A percentile compares a stretch with the other conserved stretches of the same genome.
These are phyloP conservation scores for Cepphus grylle DNA, from an alignment of 2,113 vertebrate species.

Conservation along the genomic window DNA sequence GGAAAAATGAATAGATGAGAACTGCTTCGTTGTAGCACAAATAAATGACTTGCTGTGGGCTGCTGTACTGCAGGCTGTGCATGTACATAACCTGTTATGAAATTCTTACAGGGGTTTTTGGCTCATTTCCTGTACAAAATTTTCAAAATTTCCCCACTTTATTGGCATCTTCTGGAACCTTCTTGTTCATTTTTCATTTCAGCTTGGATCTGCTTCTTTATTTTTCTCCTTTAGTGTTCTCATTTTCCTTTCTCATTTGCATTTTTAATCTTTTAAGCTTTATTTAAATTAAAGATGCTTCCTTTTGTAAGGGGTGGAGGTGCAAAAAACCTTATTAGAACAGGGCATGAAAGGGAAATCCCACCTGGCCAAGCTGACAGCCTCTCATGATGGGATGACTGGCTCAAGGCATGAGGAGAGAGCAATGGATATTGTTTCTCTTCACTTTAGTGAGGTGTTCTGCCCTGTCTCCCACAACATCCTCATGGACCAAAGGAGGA, in stretches of 20 bases:
- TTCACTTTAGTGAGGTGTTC: not conserved
- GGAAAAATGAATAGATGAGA: not conserved
- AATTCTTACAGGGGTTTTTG: not conserved
- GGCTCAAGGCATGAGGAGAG: not conserved
- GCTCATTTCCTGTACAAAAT: not conserved
- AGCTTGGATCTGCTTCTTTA: not conserved
- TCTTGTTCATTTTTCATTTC: not conserved
- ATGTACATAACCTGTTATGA: not conserved
- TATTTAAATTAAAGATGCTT: not conserved
- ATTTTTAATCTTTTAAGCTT: not conserved
- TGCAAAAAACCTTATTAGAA: not conserved
- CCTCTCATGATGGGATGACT: not conserved
- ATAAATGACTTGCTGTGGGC: not conserved
- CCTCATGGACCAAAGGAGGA: not conserved
- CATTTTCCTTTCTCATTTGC: not conserved
- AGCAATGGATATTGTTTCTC: not conserved
- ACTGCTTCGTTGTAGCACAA: not conserved
- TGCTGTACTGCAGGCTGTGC: not conserved
- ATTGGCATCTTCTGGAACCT: not conserved
- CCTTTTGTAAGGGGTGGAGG: not conserved
- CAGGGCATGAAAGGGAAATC: not conserved
- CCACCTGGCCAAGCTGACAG: not conserved
- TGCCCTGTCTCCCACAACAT: not conserved
- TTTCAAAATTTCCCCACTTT: not conserved
- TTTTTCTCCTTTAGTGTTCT: not conserved